Conservation (phyloP, 2,113 vertebrate genomes). For the Peucedramus taeniatus region DNA sequence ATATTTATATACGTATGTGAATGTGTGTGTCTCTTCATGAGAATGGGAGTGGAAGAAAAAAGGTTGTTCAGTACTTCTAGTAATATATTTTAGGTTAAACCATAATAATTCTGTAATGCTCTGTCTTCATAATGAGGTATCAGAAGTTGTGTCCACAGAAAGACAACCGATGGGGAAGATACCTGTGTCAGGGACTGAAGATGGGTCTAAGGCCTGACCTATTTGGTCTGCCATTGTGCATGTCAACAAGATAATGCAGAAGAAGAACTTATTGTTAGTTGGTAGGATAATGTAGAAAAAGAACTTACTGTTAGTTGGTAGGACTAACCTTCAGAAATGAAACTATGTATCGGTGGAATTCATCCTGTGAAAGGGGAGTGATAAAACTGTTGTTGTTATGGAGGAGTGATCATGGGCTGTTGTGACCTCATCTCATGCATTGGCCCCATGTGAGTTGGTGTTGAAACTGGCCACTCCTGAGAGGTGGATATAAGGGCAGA, state of each 20-base stretch:
- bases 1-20: neutral
- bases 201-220: neutral
- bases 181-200: neutral
- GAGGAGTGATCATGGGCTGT: neutral
- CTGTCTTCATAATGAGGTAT: neutral
- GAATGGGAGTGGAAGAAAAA: neutral
- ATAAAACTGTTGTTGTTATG: neutral
- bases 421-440: neutral
- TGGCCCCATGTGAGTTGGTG: neutral
- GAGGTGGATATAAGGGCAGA: neutral
- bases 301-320: neutral
- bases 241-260: neutral
- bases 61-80: neutral
- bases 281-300: neutral
- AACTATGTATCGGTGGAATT: neutral
- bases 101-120: neutral
- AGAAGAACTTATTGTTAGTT: neutral
- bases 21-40: neutral
- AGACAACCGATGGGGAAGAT: neutral
- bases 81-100: neutral
- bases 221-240: neutral
- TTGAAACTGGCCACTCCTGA: neutral
- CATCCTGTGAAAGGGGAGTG: neutral
- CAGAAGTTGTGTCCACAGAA: neutral
- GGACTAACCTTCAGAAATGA: neutral